Conservation (phyloP, 2,888 invertebrate genomes). For the Hermaeophaga mercurialis region DNA sequence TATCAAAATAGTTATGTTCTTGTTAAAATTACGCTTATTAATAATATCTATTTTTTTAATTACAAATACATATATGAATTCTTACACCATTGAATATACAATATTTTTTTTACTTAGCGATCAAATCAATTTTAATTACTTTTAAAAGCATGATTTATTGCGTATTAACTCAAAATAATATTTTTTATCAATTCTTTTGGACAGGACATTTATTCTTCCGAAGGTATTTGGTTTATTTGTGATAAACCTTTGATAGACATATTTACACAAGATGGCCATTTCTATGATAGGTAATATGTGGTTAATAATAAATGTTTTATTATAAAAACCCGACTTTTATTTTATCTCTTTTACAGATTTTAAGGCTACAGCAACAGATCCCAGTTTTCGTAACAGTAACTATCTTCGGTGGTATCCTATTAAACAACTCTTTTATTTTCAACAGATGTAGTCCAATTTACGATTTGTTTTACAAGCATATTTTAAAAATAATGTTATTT, state of each 20-base stretch:
- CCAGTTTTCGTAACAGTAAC: too few relatives aligned
- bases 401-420: too few relatives aligned
- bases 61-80: not conserved
- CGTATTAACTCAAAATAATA: not conserved
- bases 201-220: conserved; percentile 6
- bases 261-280: conserved; percentile 20
- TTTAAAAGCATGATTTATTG: not conserved
- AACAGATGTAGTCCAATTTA: too few relatives aligned
- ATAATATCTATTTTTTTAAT: not conserved
- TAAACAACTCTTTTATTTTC: too few relatives aligned
- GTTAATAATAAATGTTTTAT: conserved; percentile 30
- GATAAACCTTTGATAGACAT: conserved; percentile 15
- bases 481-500: too few relatives aligned
- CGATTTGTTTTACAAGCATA: too few relatives aligned
- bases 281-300: conserved; percentile 24
- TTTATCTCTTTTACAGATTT: too few relatives aligned
- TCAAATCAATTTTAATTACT: not conserved
- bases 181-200: not conserved
- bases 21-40: not conserved
- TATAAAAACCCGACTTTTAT: conserved; percentile 3
- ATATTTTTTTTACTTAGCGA: not conserved
- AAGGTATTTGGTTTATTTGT: conserved; percentile 17
- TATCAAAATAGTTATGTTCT: not conserved
- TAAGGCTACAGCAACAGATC: too few relatives aligned
- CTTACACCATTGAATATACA: not conserved